These are phyloP conservation scores for Philotrypesis tridentata DNA, from an alignment of 1,140 invertebrate species.

Conservation along the genomic window DNA sequence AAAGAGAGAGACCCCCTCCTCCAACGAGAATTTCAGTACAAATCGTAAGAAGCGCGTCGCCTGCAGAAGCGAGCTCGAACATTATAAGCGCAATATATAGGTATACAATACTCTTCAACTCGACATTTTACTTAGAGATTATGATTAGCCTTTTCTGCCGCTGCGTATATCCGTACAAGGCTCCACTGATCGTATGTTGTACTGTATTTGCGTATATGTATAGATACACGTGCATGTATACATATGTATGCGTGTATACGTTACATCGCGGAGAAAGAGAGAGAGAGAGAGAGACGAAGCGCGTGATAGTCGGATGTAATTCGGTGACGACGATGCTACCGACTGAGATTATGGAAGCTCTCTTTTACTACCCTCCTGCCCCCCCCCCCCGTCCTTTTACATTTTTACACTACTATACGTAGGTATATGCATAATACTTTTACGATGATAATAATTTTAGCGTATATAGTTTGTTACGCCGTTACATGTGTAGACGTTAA, in stretches of 20 bases:
- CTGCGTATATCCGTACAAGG: not conserved
- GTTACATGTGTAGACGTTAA: not conserved
- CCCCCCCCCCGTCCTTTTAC: not conserved
- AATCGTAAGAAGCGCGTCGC: too few species aligned
- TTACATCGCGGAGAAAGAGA: slow-evolving; percentile 13
- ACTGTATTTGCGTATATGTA: too few species aligned
- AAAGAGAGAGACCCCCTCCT: too few species aligned
- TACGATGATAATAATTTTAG: slow-evolving; percentile 15
- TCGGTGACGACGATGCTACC: not conserved
- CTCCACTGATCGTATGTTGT: too few species aligned
- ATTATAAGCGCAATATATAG: too few species aligned
- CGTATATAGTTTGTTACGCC: not conserved
- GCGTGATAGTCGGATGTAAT: slow-evolving; percentile 35
- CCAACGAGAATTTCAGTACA: not conserved
- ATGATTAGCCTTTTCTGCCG: too few species aligned
- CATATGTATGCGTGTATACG: not conserved
- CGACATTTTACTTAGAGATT: too few species aligned
- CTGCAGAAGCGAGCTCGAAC: too few species aligned
- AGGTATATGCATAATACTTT: not conserved
- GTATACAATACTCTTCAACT: too few species aligned
- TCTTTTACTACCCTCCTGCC: slow-evolving; percentile 2
- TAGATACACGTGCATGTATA: too few species aligned
- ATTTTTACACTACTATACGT: not conserved
- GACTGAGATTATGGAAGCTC: slow-evolving; percentile 44
- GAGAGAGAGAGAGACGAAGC: slow-evolving; percentile 31